Base-by-base conservation (phyloP, 2,113 vertebrate genomes). In the Protobothrops mucrosquamatus region DNA sequence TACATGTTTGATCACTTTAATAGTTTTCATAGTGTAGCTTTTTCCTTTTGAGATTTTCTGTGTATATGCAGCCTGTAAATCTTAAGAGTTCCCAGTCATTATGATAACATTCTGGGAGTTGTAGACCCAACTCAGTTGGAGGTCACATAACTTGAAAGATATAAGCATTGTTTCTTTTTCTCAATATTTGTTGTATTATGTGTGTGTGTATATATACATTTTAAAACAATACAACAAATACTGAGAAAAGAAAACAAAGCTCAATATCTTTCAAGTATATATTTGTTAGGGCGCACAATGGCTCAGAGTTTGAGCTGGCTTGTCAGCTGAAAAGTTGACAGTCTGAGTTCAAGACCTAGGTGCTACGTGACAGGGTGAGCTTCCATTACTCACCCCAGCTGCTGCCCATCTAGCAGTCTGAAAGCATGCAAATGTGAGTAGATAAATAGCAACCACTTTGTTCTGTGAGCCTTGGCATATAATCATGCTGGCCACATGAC, bases 361-460 rank as follows among this genome's bases (percentile, higher is more conserved):
- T 69, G 26, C 26, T 5, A 11, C 12, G 0, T n/a, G 29, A n/a
- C 61, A 2, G 61, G 12, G 0, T n/a, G 29, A 2, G 11, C 29
- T 14, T 14, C 64, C 29, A 69, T n/a, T n/a, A 69, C 12, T 69
- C n/a, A 0, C 4, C 12, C 29, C 12, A 69, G 4, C 29, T n/a
- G 64, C 12, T 69, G 29, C 12, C 29, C n/a, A n/a, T 69, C n/a
- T 15, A 69, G 64, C 64, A 15, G 4, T 14, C 15, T n/a, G 64
- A 69, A 69, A 69, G 64, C 12, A 69, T 69, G 12, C 26, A 69
- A 69, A 69, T 69, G 4, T n/a, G 64, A 69, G 29, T n/a, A 69
- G 64, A 69, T 69, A 69, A 69, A 69, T n/a, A 69, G 11, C 4
- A 14, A n/a, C 26, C 61, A n/a, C 61, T 14, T 69, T 69, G 61